These are phyloP conservation scores for Phymorhynchus buccinoides DNA, from an alignment of 1,140 invertebrate species.

Conservation along the genomic window DNA sequence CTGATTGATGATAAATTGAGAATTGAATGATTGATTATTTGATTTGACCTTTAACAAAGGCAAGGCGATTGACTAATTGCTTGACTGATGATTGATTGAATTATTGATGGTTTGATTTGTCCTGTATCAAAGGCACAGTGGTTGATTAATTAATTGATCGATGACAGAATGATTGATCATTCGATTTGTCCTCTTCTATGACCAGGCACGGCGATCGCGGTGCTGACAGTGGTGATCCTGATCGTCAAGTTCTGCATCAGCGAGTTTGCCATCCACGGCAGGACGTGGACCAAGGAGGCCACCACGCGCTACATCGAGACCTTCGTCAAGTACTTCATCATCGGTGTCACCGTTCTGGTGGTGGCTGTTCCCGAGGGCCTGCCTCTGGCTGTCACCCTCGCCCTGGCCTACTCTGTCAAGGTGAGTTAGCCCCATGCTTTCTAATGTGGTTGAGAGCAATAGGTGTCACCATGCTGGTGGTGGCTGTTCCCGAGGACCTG, in stretches of 20 bases:
- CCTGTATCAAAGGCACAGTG: too few relatives aligned
- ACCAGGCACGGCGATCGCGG: constrained; percentile 94
- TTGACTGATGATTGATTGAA: too few relatives aligned
- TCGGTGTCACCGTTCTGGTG: constrained; percentile 99
- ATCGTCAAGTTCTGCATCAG: constrained; percentile 94
- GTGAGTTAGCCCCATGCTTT: too few relatives aligned
- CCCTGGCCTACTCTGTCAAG: constrained; percentile 98
- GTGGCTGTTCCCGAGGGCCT: constrained; percentile 99
- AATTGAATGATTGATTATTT: too few relatives aligned
- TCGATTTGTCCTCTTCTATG: too few relatives aligned
- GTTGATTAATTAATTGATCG: too few relatives aligned
- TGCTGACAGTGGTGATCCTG: constrained; percentile 96
- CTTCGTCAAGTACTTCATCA: constrained; percentile 97
- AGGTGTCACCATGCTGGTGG: constrained; percentile 99
- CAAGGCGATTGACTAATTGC: too few relatives aligned
- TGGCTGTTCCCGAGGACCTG: constrained; percentile 98
- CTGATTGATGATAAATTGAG: too few relatives aligned
- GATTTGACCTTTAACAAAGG: too few relatives aligned
- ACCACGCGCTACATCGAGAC: constrained; percentile 80
- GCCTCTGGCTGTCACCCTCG: constrained; percentile 96
- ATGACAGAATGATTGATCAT: too few relatives aligned
- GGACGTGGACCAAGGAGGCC: constrained; percentile 79
- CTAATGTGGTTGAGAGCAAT: too few relatives aligned
- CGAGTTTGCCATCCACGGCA: constrained; percentile 86
- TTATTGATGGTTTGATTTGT: too few relatives aligned